These are phyloP conservation scores for Ypsolopha sequella DNA, from an alignment of 2,888 invertebrate species.

Conservation along the genomic window DNA sequence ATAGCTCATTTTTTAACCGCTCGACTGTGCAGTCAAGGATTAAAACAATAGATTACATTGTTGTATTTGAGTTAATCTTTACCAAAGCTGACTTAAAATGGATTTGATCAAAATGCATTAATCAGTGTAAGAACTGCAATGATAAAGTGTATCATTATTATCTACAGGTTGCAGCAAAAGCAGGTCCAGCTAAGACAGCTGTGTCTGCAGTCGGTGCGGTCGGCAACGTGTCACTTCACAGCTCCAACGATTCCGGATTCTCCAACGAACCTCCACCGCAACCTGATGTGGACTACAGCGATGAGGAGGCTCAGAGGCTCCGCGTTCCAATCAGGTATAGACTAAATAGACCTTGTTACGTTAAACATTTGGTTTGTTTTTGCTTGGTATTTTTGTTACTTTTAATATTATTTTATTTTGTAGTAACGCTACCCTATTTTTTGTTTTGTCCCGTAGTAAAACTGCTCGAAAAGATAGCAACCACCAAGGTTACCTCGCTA, in stretches of 20 bases:
- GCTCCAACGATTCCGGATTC: constrained; percentile 93
- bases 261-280: constrained; percentile 91
- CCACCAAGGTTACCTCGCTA: constrained; percentile 52
- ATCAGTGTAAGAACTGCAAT: background rate
- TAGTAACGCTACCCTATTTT: constrained; percentile 14
- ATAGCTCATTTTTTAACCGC: no score
- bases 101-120: background rate
- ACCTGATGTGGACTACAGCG: constrained; percentile 91
- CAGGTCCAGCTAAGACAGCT: constrained; percentile 57
- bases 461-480: constrained; percentile 42
- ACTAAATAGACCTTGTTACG: background rate
- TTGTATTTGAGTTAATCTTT: no score
- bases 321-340: constrained; percentile 76
- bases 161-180: constrained; percentile 48
- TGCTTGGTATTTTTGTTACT: constrained; percentile 18
- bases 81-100: no score
- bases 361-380: constrained; percentile 6
- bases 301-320: constrained; percentile 81
- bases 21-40: no score
- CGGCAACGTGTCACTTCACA: constrained; percentile 85
- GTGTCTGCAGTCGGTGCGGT: constrained; percentile 65
- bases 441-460: constrained; percentile 50
- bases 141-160: background rate
- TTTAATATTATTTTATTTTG: constrained; percentile 21
- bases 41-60: no score